These are phyloP conservation scores for Anguilla marmorata DNA, from an alignment of 2,797 vertebrate species.

Conservation along the genomic window DNA sequence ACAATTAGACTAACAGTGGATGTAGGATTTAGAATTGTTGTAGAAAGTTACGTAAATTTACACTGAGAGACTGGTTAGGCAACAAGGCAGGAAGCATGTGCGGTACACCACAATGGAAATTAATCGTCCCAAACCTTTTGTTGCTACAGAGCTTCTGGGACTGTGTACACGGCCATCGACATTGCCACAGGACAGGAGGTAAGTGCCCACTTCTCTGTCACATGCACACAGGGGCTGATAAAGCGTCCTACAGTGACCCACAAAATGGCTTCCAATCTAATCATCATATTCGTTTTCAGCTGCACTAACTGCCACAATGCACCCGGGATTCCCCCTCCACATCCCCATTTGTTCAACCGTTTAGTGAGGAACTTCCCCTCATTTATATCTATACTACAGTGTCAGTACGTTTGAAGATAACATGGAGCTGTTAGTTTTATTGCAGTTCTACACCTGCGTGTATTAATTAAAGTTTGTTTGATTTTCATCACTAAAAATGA, in stretches of 20 bases:
- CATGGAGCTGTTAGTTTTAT: not conserved
- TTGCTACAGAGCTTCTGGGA: conserved; percentile 87
- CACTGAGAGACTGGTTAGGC: not conserved
- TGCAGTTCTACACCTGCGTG: not conserved
- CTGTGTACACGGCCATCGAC: conserved; percentile 96
- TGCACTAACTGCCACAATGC: not conserved
- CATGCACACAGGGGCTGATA: not conserved
- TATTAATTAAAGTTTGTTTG: not conserved
- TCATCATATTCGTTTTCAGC: not conserved
- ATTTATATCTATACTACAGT: not conserved
- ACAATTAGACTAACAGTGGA: not conserved
- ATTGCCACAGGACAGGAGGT: conserved; percentile 97
- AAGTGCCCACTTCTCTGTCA: conserved; percentile 33
- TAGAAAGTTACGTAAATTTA: not conserved
- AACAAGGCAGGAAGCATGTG: not conserved
- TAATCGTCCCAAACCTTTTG: conserved; percentile 3
- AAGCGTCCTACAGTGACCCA: not conserved
- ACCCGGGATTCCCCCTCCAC: not conserved
- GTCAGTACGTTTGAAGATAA: not conserved
- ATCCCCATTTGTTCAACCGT: not conserved
- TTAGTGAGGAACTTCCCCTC: not conserved
- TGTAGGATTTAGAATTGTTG: not conserved
- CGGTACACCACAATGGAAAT: not conserved
- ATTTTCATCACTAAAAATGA: not conserved
- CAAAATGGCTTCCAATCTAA: not conserved